Base-by-base conservation (phyloP, 2,797 vertebrate species). In the Nasua narica region DNA sequence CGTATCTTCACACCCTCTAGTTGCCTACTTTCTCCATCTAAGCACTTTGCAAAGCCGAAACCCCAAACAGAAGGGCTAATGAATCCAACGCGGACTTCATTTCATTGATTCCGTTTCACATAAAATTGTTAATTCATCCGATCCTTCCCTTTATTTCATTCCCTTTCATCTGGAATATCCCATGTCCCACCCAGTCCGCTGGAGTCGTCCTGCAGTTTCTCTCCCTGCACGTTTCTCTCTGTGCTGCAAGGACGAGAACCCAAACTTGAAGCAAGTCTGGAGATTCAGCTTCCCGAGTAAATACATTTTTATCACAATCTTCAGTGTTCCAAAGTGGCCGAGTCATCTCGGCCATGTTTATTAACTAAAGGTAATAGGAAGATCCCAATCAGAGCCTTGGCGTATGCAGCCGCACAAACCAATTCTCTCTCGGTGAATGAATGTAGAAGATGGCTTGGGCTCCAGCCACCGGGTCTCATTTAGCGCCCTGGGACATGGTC, bases 311-410 rank as follows among this genome's bases (percentile, higher is more conserved):
- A 94, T 92, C 72, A 76, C 83, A 27, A 48, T 60, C 81, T 95
- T 96, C 69, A 48, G 19, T 67, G 97, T 77, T 92, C 40, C 82
- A 37, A 90, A 98, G 86, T 89, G 91, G 96, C 85, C 52, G 77
- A 97, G 96, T 96, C 85, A 0, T 70, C 91, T 93, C 54, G 96
- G 97, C 96, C 96, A 85, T 92, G 96, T 97, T 98, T 98, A 98
- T 97, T 98, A 98, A 97, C 96, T 97, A 98, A 89, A 97, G 97
- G 96, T 92, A 97, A 96, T 46, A 85, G 95, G 91, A 98, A 97
- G 97, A 98, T 97, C 97, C 94, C 67, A 97, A 98, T 87, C 91
- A 93, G 90, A 94, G 93, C 62, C 95, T 83, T 84, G 3, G 72
- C 46, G 92, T 92, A 74, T 16, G 79, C 70, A 54, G 86, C 50